A percentile compares a stretch with the other conserved stretches of the same genome.
Conservation (phyloP, 2,888 invertebrate genomes). For the Anthrax anthrax region DNA sequence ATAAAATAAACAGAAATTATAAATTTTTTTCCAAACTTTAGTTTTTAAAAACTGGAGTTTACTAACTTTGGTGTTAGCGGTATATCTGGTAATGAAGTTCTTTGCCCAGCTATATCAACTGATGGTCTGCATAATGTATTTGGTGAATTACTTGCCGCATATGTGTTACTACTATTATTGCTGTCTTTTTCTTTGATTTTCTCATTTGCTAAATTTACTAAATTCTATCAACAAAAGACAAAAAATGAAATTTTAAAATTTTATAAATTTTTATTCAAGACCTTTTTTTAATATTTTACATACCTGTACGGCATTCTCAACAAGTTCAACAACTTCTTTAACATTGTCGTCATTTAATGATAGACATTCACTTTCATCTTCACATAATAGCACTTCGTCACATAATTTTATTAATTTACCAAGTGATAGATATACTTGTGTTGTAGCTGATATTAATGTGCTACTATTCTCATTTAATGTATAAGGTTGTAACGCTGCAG, state of each 20-base stretch:
- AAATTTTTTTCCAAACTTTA: too few relatives aligned
- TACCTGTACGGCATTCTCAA: conserved; percentile 60
- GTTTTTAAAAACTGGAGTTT: too few relatives aligned
- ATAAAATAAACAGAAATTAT: not conserved
- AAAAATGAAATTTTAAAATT: conserved; percentile 12
- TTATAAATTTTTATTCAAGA: not conserved
- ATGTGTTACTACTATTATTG: conserved; percentile 14
- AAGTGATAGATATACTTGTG: conserved; percentile 72
- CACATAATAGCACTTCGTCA: conserved; percentile 71
- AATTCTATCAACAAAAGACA: too few relatives aligned
- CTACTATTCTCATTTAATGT: conserved; percentile 32
- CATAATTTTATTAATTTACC: conserved; percentile 78
- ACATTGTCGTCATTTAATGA: conserved; percentile 46
- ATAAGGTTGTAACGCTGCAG: conserved; percentile 31
- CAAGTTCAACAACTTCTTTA: conserved; percentile 50
- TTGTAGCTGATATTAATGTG: conserved; percentile 51
- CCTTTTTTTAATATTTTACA: conserved; percentile 5
- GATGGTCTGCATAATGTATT: conserved; percentile 26
- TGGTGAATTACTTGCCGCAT: conserved; percentile 18
- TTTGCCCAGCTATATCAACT: conserved; percentile 39
- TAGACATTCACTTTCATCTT: conserved; percentile 38
- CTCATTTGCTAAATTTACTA: conserved; percentile 66
- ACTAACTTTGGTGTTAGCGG: conserved; percentile 67
- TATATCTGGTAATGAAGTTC: conserved; percentile 64
- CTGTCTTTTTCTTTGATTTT: conserved; percentile 52